A percentile compares a stretch with the other conserved stretches of the same genome.
phyloP scores from a whole-genome alignment of 2,797 vertebrate species.

The Selene dorsalis region DNA sequence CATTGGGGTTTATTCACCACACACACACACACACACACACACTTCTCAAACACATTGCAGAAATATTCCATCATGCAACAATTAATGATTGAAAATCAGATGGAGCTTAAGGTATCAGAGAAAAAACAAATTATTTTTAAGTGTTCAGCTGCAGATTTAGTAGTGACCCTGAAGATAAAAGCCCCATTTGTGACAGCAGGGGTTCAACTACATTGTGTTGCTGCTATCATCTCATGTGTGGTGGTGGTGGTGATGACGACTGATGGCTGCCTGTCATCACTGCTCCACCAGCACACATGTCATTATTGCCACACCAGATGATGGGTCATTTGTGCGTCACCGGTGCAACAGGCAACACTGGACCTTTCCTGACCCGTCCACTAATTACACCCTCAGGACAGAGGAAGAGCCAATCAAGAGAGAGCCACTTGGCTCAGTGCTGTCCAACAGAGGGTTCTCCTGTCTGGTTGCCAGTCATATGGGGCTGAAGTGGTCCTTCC shows the following conservation, averaged over 20 bases:
- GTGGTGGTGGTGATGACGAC: constrained; percentile 55
- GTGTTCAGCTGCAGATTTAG: constrained; percentile 21
- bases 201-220: constrained; percentile 46
- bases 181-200: constrained; percentile 15
- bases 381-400: constrained; percentile 82
- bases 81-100: constrained; percentile 38
- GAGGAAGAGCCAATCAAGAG: constrained; percentile 51
- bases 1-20: constrained; percentile 53
- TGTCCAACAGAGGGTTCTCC: constrained; percentile 48
- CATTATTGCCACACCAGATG: constrained; percentile 72
- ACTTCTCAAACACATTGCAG: constrained; percentile 36
- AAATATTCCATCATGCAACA: constrained; percentile 42
- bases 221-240: constrained; percentile 42
- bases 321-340: constrained; percentile 78
- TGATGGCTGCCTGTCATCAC: constrained; percentile 69
- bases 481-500: constrained; percentile 52
- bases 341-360: constrained; percentile 70
- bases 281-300: constrained; percentile 55
- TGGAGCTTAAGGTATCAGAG: background rate
- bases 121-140: background rate
- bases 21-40: constrained; percentile 39
- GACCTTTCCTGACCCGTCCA: constrained; percentile 70
- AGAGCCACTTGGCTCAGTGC: constrained; percentile 41
- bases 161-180: constrained; percentile 35
- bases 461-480: constrained; percentile 56